Percentiles rank a stretch among this genome's conserved stretches.
phyloP scores from a whole-genome alignment of 1,140 invertebrate genomes.

The Tetragonula clypearis region DNA sequence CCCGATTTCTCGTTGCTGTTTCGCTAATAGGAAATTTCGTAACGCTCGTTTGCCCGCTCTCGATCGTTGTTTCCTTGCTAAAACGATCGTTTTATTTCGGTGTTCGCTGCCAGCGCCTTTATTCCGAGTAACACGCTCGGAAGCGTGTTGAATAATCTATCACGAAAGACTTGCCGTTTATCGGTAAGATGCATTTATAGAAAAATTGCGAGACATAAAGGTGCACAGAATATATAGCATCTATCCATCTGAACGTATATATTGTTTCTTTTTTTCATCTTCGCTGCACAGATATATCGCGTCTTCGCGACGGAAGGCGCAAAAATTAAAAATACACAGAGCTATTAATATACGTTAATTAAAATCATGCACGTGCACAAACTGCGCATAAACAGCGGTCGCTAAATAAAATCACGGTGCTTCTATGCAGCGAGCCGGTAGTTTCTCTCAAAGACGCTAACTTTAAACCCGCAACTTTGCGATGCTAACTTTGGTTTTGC shows the following conservation, averaged over 20 bases:
- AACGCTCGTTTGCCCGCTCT: background rate
- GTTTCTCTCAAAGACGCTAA: constrained; percentile 24
- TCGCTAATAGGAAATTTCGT: constrained; percentile 15
- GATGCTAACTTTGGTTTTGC: constrained; percentile 33
- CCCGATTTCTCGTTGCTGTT: background rate
- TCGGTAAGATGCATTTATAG: background rate
- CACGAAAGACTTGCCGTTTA: background rate
- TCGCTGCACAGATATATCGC: background rate
- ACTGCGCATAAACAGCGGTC: background rate
- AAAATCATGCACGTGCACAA: background rate
- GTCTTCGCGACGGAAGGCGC: too few relatives aligned
- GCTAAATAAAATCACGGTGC: constrained; percentile 25
- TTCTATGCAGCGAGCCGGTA: background rate
- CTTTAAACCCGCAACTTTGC: constrained; percentile 17
- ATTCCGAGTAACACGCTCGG: background rate
- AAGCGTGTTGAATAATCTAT: background rate
- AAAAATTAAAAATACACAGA: background rate
- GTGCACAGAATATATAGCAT: background rate
- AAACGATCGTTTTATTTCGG: background rate
- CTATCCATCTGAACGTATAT: background rate
- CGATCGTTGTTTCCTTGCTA: background rate
- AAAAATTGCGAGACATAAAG: background rate
- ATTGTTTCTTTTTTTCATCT: too few relatives aligned
- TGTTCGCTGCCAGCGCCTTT: background rate
- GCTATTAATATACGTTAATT: constrained; percentile 4